phyloP scores from a whole-genome alignment of 2,888 invertebrate genomes.

The Stratiomys singularior region DNA sequence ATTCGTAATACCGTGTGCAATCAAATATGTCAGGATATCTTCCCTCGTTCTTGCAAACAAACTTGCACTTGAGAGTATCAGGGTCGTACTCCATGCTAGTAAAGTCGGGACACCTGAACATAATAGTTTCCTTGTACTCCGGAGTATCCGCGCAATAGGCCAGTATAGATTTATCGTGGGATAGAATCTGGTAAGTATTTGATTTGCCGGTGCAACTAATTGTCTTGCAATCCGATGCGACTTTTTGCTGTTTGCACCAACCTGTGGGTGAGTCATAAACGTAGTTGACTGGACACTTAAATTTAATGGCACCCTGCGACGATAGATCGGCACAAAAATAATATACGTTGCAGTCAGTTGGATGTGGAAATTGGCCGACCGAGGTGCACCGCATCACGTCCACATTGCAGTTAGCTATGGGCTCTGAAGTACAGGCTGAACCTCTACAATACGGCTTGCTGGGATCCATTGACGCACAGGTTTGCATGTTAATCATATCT shows the following conservation, averaged over 20 bases:
- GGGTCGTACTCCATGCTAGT: slow-evolving; percentile 39
- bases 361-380: slow-evolving; percentile 65
- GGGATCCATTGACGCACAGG: slow-evolving; percentile 10
- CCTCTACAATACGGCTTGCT: slow-evolving; percentile 11
- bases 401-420: background rate
- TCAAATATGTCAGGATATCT: slow-evolving; percentile 37
- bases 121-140: background rate
- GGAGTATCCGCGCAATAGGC: slow-evolving; percentile 30
- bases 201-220: background rate
- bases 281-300: slow-evolving; percentile 40
- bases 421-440: background rate
- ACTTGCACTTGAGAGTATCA: slow-evolving; percentile 28
- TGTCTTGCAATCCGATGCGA: slow-evolving; percentile 9
- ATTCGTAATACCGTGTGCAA: slow-evolving; percentile 45
- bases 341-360: slow-evolving; percentile 47
- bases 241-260: slow-evolving; percentile 17
- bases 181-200: slow-evolving; percentile 3
- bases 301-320: background rate
- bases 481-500: background rate
- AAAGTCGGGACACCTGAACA: slow-evolving; percentile 38
- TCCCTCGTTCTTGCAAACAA: slow-evolving; percentile 42
- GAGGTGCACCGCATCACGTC: slow-evolving; percentile 35
- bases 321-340: slow-evolving; percentile 38
- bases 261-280: slow-evolving; percentile 44
- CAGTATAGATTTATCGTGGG: slow-evolving; percentile 26